phyloP scores from a whole-genome alignment of 2,888 invertebrate genomes.

The Acrocyrtus sp. region DNA sequence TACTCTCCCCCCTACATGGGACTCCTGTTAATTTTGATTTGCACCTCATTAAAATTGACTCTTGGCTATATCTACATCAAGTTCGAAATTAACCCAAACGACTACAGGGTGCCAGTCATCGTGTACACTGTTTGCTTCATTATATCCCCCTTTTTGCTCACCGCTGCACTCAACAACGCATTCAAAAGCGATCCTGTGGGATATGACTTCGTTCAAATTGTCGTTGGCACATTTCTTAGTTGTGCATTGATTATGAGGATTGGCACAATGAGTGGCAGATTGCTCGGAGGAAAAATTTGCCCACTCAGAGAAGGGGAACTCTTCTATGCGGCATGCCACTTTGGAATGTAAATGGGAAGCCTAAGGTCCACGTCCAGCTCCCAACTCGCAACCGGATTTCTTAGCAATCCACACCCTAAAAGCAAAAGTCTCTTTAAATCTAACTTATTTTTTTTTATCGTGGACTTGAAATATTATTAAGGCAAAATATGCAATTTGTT shows the following conservation, averaged over 20 bases:
- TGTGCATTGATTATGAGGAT: constrained; percentile 10
- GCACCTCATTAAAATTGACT: not conserved
- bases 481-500: too few species aligned
- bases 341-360: constrained; percentile 14
- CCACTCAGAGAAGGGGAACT: constrained; percentile 12
- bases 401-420: not conserved
- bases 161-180: constrained; percentile 9
- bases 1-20: constrained; percentile 16
- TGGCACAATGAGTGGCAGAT: not conserved
- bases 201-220: constrained; percentile 28
- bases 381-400: not conserved
- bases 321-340: constrained; percentile 17
- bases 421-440: not conserved
- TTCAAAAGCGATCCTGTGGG: not conserved
- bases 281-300: constrained; percentile 25
- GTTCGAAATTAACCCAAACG: not conserved
- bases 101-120: constrained; percentile 18
- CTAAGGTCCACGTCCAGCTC: too few species aligned
- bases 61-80: not conserved
- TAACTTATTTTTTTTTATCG: not conserved
- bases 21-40: not conserved
- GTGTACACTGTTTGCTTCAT: constrained; percentile 14
- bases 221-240: constrained; percentile 1
- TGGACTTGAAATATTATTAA: too few species aligned
- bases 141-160: not conserved